Percentiles rank a stretch among this genome's conserved stretches.
Conservation (phyloP, 2,113 vertebrate genomes). For the Numenius arquata region DNA sequence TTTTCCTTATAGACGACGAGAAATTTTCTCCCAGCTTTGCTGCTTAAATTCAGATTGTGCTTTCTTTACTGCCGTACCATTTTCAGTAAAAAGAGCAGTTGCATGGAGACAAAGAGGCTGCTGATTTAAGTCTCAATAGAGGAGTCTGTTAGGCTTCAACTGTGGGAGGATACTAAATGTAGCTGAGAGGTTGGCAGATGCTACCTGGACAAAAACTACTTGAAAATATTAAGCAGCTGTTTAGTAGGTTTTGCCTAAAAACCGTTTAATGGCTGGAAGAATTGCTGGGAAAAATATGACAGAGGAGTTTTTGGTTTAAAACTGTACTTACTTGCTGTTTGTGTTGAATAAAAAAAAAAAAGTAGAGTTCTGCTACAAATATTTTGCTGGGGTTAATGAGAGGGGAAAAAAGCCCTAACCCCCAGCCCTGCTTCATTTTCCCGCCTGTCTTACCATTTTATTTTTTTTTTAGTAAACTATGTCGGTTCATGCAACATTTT, state of each 20-base stretch:
- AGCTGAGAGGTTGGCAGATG: conserved; percentile 48
- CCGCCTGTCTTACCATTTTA: not conserved
- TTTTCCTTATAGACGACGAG: not conserved
- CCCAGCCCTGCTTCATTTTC: not conserved
- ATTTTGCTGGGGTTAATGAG: not conserved
- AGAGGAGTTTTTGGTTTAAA: not conserved
- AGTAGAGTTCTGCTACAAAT: not conserved
- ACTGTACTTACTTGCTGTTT: conserved; percentile 7
- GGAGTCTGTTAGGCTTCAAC: conserved; percentile 33
- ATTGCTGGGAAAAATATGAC: not conserved
- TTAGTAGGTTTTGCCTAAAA: conserved; percentile 44
- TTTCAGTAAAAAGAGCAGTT: conserved; percentile 58
- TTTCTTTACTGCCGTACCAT: conserved; percentile 49
- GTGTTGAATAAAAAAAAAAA: not conserved
- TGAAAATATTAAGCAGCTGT: conserved; percentile 58
- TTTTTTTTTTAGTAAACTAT: not conserved
- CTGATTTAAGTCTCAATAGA: conserved; percentile 38
- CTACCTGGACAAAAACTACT: conserved; percentile 55
- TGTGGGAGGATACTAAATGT: conserved; percentile 60
- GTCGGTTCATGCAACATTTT: not conserved
- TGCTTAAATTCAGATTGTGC: conserved; percentile 15
- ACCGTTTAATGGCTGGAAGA: not conserved
- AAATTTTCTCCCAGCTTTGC: not conserved
- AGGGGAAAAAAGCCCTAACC: not conserved
- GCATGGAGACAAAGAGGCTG: conserved; percentile 58